A percentile compares a stretch with the other conserved stretches of the same genome.
Conservation (phyloP, 2,113 vertebrate genomes). For the Accipiter cooperii region DNA sequence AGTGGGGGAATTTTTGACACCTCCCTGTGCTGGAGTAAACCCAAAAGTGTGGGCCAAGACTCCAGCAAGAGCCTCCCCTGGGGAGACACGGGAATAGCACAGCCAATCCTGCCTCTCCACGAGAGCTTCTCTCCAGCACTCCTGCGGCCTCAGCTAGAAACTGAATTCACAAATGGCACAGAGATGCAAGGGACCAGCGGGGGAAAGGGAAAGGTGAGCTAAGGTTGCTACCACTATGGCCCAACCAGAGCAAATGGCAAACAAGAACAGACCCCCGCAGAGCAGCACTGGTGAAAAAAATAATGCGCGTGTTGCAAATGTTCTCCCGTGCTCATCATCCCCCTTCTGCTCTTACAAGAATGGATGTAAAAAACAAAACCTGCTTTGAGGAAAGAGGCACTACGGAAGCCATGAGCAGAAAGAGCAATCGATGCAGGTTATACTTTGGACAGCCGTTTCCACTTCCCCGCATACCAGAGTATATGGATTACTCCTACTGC, state of each 20-base stretch:
- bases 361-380: not conserved
- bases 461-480: not conserved
- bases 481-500: not conserved
- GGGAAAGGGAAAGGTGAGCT: not conserved
- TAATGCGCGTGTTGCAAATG: fast-evolving
- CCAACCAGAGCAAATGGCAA: not conserved
- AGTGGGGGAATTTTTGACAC: conserved; percentile 30
- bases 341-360: not conserved
- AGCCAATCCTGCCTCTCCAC: not conserved
- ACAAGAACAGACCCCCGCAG: not conserved
- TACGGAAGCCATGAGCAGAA: not conserved
- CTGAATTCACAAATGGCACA: not conserved
- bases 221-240: not conserved
- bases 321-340: not conserved
- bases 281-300: not conserved
- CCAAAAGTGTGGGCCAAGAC: not conserved
- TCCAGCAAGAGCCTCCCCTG: not conserved
- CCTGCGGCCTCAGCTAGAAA: not conserved
- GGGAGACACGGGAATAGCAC: not conserved
- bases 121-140: not conserved
- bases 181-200: not conserved
- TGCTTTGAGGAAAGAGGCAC: not conserved
- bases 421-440: not conserved
- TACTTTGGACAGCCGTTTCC: not conserved
- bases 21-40: not conserved